Base-by-base conservation (phyloP, 2,888 invertebrate species). In the Exephanes ischioxanthus region DNA sequence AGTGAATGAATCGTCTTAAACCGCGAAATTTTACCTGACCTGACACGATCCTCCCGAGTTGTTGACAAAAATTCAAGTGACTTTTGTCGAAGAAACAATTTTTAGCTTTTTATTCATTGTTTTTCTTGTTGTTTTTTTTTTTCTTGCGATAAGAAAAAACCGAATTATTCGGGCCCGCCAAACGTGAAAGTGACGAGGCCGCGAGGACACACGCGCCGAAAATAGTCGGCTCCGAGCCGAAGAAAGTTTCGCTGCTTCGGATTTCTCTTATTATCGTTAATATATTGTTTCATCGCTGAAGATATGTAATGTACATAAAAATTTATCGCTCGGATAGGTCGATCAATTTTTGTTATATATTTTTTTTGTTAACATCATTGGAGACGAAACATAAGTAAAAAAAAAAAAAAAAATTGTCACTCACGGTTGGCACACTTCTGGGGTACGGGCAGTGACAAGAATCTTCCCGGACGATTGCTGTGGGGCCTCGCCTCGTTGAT, bases 381-480 rank as follows among this genome's bases (percentile, higher is more conserved):
- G 11, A 9, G 16, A 9, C 19, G 26, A 7, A 19, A 63, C 66
- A 66, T 51, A 0, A n/a, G 3, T 61, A 37, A 51, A 37, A 51
- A 77, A 45, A 63, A 66, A 78, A 66, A 55, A 45, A 63, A 66
- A 78, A 66, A 55, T 67, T 11, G n/a, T 11, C 86, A 97, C 97
- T 97, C 95, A 98, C 98, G 96, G 94, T 95, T 97, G 87, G 97
- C 96, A 94, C 98, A 98, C 95, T 98, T 98, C 93, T 97, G 96
- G 86, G 98, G 96, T 86, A 96, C 95, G 67, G 98, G 98, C 89
- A 98, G 95, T 72, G 97, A 96, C 88, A 98, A 95, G 95, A 98
- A 98, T 91, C 98, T 95, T 92, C 98, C 98, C 16, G 97, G 97
- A 93, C 97, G 96, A 91, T 96, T 96, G 85, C 96, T 95, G 92